Conservation (phyloP, 2,888 invertebrate genomes). For the Zeuzera pyrina region DNA sequence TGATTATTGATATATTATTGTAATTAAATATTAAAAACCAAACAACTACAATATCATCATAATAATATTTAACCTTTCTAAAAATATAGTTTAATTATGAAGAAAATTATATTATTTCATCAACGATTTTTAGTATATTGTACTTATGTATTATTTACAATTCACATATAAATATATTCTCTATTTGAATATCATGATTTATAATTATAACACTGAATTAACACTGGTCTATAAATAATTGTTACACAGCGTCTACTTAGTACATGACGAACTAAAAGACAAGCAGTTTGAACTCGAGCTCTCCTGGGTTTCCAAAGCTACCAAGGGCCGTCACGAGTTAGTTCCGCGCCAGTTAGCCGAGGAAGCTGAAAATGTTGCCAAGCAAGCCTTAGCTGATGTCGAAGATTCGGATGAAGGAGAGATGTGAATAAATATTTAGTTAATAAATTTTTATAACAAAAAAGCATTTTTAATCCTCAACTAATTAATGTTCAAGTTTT, state of each 20-base stretch:
- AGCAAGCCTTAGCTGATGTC: conserved; percentile 88
- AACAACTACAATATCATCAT: too few species aligned
- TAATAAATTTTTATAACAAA: conserved; percentile 47
- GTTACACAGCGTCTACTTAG: conserved; percentile 88
- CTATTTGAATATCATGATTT: too few species aligned
- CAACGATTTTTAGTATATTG: conserved; percentile 1
- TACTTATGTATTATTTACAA: too few species aligned
- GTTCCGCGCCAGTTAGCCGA: conserved; percentile 83
- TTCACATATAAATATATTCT: too few species aligned
- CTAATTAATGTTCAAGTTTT: too few species aligned
- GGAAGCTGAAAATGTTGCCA: conserved; percentile 92
- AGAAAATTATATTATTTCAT: too few species aligned
- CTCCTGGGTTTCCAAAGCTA: conserved; percentile 92
- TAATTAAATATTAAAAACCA: too few species aligned
- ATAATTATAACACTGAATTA: too few species aligned
- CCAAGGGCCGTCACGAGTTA: conserved; percentile 84
- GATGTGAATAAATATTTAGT: conserved; percentile 66
- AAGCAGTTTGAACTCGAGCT: conserved; percentile 96
- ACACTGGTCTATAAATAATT: too few species aligned
- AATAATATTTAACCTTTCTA: too few species aligned
- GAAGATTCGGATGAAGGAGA: conserved; percentile 88
- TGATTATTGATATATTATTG: too few species aligned
- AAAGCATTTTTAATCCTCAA: not conserved
- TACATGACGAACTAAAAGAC: conserved; percentile 95
- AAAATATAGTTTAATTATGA: too few species aligned